Percentiles rank a stretch among this genome's conserved stretches.
phyloP scores from a whole-genome alignment of 1,140 invertebrate genomes.

The Tetragnatha versicolor region DNA sequence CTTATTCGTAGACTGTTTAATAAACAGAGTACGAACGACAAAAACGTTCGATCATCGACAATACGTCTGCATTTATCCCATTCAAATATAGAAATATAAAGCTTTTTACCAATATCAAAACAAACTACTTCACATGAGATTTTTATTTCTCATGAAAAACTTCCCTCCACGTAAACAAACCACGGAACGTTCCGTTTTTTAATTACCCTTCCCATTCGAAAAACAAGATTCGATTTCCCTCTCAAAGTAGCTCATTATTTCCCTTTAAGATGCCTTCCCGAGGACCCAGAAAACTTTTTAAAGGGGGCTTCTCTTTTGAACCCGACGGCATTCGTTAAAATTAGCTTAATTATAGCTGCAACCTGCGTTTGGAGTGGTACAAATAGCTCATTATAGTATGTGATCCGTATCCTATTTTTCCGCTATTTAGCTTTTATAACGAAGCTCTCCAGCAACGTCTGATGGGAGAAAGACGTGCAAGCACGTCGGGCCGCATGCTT shows the following conservation, averaged over 20 bases:
- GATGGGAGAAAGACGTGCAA: no score
- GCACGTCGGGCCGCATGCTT: no score
- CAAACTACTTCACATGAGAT: no score
- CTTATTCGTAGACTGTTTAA: no score
- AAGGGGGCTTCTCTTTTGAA: background rate
- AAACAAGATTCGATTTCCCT: background rate
- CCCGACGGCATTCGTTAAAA: slow-evolving; percentile 15
- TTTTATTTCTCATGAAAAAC: no score
- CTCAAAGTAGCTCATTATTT: background rate
- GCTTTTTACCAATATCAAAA: no score
- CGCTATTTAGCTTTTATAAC: slow-evolving; percentile 20
- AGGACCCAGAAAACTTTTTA: background rate
- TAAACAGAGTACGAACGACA: no score
- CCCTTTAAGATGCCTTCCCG: background rate
- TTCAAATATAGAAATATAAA: no score
- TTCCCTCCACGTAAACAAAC: no score
- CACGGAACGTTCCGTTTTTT: slow-evolving; percentile 4
- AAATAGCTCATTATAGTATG: slow-evolving; percentile 24
- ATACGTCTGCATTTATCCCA: no score
- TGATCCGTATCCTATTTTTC: slow-evolving; percentile 2
- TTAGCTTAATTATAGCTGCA: slow-evolving; percentile 9
- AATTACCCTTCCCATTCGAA: background rate
- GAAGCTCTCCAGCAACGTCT: background rate
- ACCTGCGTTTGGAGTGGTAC: background rate
- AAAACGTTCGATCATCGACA: no score